Base-by-base conservation (phyloP, 53 echinoderm and acorn worm species). In the Paracentrotus lividus region DNA sequence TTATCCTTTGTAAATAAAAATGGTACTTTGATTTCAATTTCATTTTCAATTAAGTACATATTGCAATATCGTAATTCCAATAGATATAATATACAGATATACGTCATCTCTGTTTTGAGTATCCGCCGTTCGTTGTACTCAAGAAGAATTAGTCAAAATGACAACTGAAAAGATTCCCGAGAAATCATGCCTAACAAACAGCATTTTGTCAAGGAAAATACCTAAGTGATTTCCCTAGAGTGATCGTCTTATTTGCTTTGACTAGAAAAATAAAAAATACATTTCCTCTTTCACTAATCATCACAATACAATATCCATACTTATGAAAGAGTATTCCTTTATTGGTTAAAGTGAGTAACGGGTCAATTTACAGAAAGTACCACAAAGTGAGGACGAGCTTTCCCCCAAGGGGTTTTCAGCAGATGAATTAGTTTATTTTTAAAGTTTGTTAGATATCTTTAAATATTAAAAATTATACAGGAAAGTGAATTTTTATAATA, bases 311-410 rank as follows among this genome's bases (percentile, higher is more conserved):
- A 6, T 51, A n/a, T n/a, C 16, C 29, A 64, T 13, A 64, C 18
- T 9, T 64, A 1, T 61, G 7, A 1, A 7, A 27, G 29, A 26
- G 61, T 61, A 9, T 29, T 61, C 55, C 29, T 7, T 36, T 72
- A 20, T 69, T 72, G 72, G 36, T 36, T 72, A 72, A 72, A 72
- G 40, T 72, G 72, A 72, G 21, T 38, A 69, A 69, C 18, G 26
- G 16, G 33, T 34, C 26, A 68, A 68, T 68, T 69, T 69, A 16
- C 32, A 38, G 18, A 38, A 69, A 69, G 36, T n/a, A n/a, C n/a
- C n/a, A n/a, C 36, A 38, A 69, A 38, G 18, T 31, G 31, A 38
- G 15, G 18, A 69, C 38, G 14, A 13, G 4, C 34, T 29, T 10
- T 27, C 10, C 7, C 60, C 26, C 60, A 51, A 26, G 8, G 29